Conservation (phyloP, 2,797 vertebrate genomes). For the Sebastes steindachneri region DNA sequence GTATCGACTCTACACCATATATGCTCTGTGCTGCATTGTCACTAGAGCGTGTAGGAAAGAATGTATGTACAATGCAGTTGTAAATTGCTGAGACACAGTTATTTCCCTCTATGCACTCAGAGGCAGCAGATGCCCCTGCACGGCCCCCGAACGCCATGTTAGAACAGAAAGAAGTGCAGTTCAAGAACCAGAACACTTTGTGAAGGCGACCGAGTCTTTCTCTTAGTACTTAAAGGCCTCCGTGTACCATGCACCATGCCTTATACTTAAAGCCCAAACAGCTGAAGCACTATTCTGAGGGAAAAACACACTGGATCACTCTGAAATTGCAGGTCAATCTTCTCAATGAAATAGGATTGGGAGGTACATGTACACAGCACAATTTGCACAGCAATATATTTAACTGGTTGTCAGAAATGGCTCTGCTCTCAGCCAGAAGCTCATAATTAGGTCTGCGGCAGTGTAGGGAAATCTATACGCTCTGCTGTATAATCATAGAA, state of each 20-base stretch:
- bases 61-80: constrained; percentile 53
- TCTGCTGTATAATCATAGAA: constrained; percentile 8
- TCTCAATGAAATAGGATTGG: constrained; percentile 29
- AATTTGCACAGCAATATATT: constrained; percentile 34
- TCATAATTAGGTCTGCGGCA: constrained; percentile 36
- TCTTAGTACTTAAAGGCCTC: constrained; percentile 17
- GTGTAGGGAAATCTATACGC: constrained; percentile 11
- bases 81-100: constrained; percentile 60
- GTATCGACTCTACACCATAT: neutral
- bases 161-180: constrained; percentile 26
- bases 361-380: constrained; percentile 11
- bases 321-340: constrained; percentile 41
- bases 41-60: constrained; percentile 41
- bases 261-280: constrained; percentile 21
- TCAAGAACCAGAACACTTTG: constrained; percentile 12
- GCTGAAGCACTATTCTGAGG: neutral
- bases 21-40: constrained; percentile 46
- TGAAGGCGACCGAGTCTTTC: neutral
- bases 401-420: constrained; percentile 27
- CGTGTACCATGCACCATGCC: neutral
- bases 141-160: constrained; percentile 37
- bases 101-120: constrained; percentile 42
- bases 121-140: constrained; percentile 40
- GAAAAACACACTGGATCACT: constrained; percentile 20
- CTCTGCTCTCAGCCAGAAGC: constrained; percentile 23